Evolutionary conservation across 2,888 invertebrate genomes (phyloP), one percentile per base, ranked within the genome.

Genomic region (Tenthredo distinguenda): DNA sequence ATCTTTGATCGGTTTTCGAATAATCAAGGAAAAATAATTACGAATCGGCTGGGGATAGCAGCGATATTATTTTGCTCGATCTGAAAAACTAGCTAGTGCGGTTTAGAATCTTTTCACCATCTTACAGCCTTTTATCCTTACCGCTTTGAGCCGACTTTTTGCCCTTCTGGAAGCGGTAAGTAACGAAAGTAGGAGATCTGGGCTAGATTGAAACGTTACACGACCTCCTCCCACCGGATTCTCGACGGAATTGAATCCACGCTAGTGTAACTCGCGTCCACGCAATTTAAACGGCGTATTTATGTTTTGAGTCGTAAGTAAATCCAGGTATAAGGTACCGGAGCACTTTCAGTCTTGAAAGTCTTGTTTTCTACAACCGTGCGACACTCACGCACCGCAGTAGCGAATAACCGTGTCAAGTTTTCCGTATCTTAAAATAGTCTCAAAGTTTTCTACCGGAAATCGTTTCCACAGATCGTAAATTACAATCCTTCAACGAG

Each of bases 301-400:
- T 88, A 87, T 87, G 86, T 81, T 50, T 84, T 85, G 68, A 85
- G 87, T 87, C 68, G 87, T 83, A 85, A 85, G 86, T 87, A 87
- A 87, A 88, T 88, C 86, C 86, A 77, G 83, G 47, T 86, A 79
- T 47, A 47, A 47, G 77, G 58, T 83, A 72, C 76, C 81, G 43
- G 18, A 81, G 55, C 40, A 85, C 85, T 58, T 58, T 79, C 79
- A 55, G 55, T 79, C 79, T n/a, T 21, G 77, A 87, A 86, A 88
- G 87, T 87, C 87, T 85, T 86, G 88, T 86, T 81, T 85, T 85
- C 58, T 81, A 72, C 47, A 15, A 18, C 43, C n/a, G 10, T n/a
- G 55, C 26, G 31, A 68, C 68, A 50, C 79, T 55, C 58, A 47
- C 79, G 71, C 82, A 18, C 62, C 50, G 31, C 21, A 43, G 85